Evolutionary conservation across 2,888 invertebrate species (phyloP).

Genomic region (Drosophila pegasa): DNA sequence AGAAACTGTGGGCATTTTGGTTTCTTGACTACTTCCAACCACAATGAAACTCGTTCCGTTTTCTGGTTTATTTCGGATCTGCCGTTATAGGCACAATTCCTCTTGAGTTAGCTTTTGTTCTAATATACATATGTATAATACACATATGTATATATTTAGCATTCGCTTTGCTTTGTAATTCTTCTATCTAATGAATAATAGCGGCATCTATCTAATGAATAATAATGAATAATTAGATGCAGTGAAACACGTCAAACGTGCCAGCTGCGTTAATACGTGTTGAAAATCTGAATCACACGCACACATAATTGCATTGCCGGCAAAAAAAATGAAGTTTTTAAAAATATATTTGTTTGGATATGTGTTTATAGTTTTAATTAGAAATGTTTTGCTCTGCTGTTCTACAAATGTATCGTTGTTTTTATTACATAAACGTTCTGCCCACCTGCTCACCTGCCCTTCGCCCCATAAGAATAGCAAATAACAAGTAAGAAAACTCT

Average conservation of each 20-base stretch:
- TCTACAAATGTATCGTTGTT: slow-evolving; percentile 53
- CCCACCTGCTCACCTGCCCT: slow-evolving; percentile 17
- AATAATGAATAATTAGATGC: not conserved
- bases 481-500: too few species aligned
- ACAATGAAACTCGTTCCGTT: slow-evolving; percentile 66
- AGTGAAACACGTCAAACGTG: not conserved
- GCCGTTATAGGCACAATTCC: slow-evolving; percentile 29
- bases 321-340: slow-evolving; percentile 7
- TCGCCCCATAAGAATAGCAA: slow-evolving; percentile 18
- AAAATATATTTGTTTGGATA: not conserved
- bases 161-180: not conserved
- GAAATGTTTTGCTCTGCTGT: slow-evolving; percentile 25
- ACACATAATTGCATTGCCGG: slow-evolving; percentile 28
- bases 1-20: slow-evolving; percentile 14
- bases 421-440: slow-evolving; percentile 47
- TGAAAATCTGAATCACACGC: slow-evolving; percentile 14
- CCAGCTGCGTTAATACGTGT: slow-evolving; percentile 1
- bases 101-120: too few species aligned
- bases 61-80: slow-evolving; percentile 60
- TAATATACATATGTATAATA: not conserved
- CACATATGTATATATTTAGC: not conserved
- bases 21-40: slow-evolving; percentile 40
- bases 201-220: too few species aligned
- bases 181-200: too few species aligned
- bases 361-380: not conserved